phyloP scores from a whole-genome alignment of 2,113 vertebrate species.

The Ageneiosus marmoratus region DNA sequence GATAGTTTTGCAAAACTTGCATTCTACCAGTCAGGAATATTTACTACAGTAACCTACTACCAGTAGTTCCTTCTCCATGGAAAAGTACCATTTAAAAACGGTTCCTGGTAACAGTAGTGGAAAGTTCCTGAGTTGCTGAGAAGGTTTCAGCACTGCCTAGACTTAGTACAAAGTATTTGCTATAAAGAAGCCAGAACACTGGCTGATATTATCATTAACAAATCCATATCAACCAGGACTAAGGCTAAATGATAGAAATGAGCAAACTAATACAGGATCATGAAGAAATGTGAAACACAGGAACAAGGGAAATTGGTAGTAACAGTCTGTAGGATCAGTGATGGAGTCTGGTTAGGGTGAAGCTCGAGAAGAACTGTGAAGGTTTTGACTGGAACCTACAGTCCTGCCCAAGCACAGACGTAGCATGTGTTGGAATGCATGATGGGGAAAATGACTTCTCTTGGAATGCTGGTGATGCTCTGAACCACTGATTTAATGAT shows the following conservation, averaged over 20 bases:
- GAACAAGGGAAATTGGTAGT: background rate
- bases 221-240: background rate
- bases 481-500: background rate
- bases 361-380: background rate
- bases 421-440: background rate
- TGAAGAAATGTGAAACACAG: background rate
- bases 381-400: background rate
- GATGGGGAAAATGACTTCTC: background rate
- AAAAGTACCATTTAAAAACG: background rate
- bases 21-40: background rate
- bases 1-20: background rate
- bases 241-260: background rate
- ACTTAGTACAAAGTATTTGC: background rate
- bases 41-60: background rate
- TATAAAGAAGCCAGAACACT: background rate
- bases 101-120: background rate
- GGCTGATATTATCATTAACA: background rate
- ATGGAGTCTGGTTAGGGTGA: background rate
- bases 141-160: background rate
- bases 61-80: background rate
- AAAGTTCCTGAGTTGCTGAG: background rate
- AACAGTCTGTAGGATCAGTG: background rate
- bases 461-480: background rate
- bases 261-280: background rate
- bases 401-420: background rate